A percentile compares a stretch with the other conserved stretches of the same genome.
Evolutionary conservation across 2,888 invertebrate species (phyloP).

Genomic region (Metalampra italica): DNA sequence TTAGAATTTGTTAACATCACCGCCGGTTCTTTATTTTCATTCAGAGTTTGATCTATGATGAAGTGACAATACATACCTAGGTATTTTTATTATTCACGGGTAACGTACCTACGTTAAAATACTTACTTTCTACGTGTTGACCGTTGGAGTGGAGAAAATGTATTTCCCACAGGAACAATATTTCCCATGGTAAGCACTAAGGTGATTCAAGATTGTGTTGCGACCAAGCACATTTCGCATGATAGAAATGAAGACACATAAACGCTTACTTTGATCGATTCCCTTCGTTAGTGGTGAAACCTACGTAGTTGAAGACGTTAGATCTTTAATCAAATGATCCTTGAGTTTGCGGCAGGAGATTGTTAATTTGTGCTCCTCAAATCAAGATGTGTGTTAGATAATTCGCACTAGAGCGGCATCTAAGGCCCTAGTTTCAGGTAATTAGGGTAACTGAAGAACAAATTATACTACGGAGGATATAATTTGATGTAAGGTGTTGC

Average conservation of each 20-base stretch:
- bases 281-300: neutral
- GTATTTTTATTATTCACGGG: too few relatives aligned
- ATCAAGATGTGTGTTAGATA: slow-evolving; percentile 30
- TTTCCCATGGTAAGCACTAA: too few relatives aligned
- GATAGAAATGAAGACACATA: too few relatives aligned
- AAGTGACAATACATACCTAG: too few relatives aligned
- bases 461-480: too few relatives aligned
- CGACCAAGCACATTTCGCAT: too few relatives aligned
- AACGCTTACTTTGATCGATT: neutral
- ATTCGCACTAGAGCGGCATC: slow-evolving; percentile 15
- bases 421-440: neutral
- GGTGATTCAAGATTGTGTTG: too few relatives aligned
- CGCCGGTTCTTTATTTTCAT: slow-evolving; percentile 10
- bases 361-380: slow-evolving; percentile 43
- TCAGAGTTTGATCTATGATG: neutral
- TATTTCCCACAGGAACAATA: too few relatives aligned
- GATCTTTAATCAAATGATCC: slow-evolving; percentile 40
- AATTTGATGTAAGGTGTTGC: neutral
- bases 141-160: too few relatives aligned
- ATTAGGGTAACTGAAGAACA: too few relatives aligned
- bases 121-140: too few relatives aligned
- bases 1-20: slow-evolving; percentile 40
- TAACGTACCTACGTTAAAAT: too few relatives aligned
- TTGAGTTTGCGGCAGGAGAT: slow-evolving; percentile 57
- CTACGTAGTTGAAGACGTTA: neutral